Evolutionary conservation across 2,888 invertebrate species (phyloP), one percentile per base, ranked within the genome.

Genomic region (Rhagophthalmus giganteus): DNA sequence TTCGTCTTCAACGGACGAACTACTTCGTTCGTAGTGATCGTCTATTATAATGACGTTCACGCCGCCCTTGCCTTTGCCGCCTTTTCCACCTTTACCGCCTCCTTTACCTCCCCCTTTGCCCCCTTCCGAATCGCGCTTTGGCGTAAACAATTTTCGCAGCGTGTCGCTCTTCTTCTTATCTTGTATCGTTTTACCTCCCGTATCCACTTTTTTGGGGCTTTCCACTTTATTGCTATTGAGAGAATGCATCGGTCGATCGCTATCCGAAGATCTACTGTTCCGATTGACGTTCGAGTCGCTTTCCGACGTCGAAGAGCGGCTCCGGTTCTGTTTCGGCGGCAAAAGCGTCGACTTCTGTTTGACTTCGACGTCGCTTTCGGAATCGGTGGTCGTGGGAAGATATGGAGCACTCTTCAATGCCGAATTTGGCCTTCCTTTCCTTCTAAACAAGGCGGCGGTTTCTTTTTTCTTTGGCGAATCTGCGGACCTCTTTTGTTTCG

Each of bases 81-180:
- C 67, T 55, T 66, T 77, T 4, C 77, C 87, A 54, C 88, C 86
- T 56, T 85, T 84, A n/a, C 76, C 81, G 6, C 77, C 81, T 3
- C 85, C 85, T 62, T 86, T 86, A 0, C 86, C 86, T 11, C 86
- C 86, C 33, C 85, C 82, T 62, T 85, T 85, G 5, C 79, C 80
- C 2, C 85, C 85, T 52, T 81, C 82, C 34, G 81, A 81, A 62
- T 78, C 79, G n/a, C 81, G 76, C 51, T 74, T 73, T 7, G 77
- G 77, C 1, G 79, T 80, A 65, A 84, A 85, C 39, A 87, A 74
- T 64, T 84, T 85, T 28, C 83, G 76, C 41, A 87, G 70, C 0
- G 86, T 85, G 62, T 81, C 83, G 61, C 79, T 85, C 69, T 87
- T 87, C 72, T 86, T 87, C 65, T 86, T 86, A 69, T 87, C 86